Conservation (phyloP, 1,140 invertebrate genomes). For the Micrasema minimum region DNA sequence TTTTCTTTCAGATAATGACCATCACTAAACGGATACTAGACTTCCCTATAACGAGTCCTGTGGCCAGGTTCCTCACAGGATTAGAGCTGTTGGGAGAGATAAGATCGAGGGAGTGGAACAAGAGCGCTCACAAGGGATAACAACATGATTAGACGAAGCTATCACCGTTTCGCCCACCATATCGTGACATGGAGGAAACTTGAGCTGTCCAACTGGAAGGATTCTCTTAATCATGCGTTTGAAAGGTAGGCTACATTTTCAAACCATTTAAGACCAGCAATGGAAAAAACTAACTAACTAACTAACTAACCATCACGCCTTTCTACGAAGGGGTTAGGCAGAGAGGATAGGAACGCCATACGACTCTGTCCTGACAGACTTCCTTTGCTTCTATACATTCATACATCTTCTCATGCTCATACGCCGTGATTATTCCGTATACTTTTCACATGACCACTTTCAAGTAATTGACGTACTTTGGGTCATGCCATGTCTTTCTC, state of each 20-base stretch:
- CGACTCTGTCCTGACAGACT: too few species aligned
- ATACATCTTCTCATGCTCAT: too few species aligned
- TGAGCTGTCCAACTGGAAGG: slow-evolving; percentile 89
- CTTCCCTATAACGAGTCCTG: slow-evolving; percentile 82
- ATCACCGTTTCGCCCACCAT: slow-evolving; percentile 77
- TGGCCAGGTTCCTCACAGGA: slow-evolving; percentile 90
- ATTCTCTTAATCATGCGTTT: slow-evolving; percentile 75
- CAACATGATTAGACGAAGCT: slow-evolving; percentile 78
- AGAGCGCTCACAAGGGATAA: slow-evolving; percentile 88
- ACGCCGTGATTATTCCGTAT: too few species aligned
- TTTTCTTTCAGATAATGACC: slow-evolving; percentile 70
- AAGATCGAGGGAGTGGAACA: slow-evolving; percentile 93
- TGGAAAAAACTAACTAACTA: too few species aligned
- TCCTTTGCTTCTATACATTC: too few species aligned
- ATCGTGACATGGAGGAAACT: slow-evolving; percentile 93
- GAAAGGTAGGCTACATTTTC: slow-evolving; percentile 59
- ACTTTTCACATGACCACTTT: too few species aligned
- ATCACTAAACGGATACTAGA: slow-evolving; percentile 81
- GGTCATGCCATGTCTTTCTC: too few species aligned
- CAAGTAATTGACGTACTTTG: too few species aligned
- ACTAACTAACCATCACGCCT: too few species aligned
- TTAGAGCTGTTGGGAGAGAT: slow-evolving; percentile 87
- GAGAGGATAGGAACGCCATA: too few species aligned
- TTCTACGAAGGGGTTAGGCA: too few species aligned
- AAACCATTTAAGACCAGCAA: slow-evolving; percentile 6